Evolutionary conservation across 2,888 invertebrate species (phyloP).

Genomic region (Dicranocentrus wangi): DNA sequence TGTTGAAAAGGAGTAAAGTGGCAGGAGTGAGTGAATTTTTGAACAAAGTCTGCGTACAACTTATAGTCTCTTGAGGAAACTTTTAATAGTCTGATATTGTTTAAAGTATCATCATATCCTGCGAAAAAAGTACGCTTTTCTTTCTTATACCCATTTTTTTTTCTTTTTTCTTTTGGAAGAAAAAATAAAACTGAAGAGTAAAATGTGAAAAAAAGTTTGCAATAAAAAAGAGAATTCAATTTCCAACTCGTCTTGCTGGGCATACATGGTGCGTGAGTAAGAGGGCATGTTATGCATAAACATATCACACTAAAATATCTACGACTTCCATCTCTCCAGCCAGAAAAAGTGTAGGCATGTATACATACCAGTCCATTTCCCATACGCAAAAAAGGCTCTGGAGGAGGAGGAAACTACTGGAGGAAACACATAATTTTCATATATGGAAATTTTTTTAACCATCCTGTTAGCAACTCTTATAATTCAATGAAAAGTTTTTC

Average conservation of each 20-base stretch:
- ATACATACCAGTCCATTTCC: too few species aligned
- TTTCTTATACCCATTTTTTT: too few species aligned
- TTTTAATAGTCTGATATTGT: slow-evolving; percentile 50
- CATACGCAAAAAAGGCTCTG: too few species aligned
- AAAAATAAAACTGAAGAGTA: slow-evolving; percentile 2
- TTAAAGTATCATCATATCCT: slow-evolving; percentile 42
- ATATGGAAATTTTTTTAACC: slow-evolving; percentile 34
- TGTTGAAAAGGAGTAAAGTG: background rate
- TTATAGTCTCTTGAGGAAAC: slow-evolving; percentile 36
- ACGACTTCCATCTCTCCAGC: background rate
- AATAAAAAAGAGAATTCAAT: slow-evolving; percentile 42
- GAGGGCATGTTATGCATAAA: slow-evolving; percentile 14
- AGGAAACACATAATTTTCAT: slow-evolving; percentile 22
- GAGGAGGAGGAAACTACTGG: background rate
- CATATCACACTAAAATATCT: background rate
- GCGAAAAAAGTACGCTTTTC: background rate
- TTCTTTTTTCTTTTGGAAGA: too few species aligned
- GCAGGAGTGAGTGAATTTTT: slow-evolving; percentile 1
- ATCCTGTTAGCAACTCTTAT: too few species aligned
- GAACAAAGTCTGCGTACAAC: slow-evolving; percentile 7
- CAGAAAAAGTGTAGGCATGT: too few species aligned
- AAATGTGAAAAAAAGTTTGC: slow-evolving; percentile 22
- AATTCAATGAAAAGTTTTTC: slow-evolving; percentile 39
- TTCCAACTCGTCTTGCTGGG: background rate
- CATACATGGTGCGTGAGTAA: slow-evolving; percentile 4